Evolutionary conservation across 2,888 invertebrate species (phyloP).

Genomic region (Philereme transversata): DNA sequence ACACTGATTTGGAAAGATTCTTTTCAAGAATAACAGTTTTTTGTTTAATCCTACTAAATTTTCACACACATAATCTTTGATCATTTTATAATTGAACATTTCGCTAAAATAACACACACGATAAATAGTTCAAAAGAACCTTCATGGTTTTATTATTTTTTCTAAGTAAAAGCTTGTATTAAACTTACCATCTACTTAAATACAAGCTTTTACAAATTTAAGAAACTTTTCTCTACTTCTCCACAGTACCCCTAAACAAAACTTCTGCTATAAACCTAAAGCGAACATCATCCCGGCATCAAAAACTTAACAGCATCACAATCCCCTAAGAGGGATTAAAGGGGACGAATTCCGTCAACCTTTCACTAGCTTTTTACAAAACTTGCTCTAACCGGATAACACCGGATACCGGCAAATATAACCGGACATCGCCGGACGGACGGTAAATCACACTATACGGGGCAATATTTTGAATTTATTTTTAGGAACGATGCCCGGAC

Average conservation of each 20-base stretch:
- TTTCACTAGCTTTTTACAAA: conserved; percentile 46
- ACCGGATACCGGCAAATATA: conserved; percentile 48
- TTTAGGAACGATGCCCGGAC: conserved; percentile 26
- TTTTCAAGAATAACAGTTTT: no score
- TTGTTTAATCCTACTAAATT: no score
- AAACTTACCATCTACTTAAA: no score
- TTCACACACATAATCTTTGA: no score
- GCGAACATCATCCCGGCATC: conserved; percentile 8
- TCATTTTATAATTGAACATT: no score
- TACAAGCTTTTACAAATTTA: no score
- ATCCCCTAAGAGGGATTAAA: conserved; percentile 41
- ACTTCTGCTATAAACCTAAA: conserved; percentile 5
- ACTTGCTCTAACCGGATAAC: conserved; percentile 41
- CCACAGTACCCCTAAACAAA: background rate
- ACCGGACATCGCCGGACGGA: conserved; percentile 42
- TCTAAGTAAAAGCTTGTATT: no score
- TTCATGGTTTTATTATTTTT: no score
- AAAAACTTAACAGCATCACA: conserved; percentile 41
- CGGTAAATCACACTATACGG: conserved; percentile 43
- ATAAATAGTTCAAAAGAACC: no score
- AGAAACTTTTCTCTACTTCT: no score
- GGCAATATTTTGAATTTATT: conserved; percentile 47
- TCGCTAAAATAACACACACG: no score
- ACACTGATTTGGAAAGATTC: no score
- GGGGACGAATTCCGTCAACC: conserved; percentile 43